These are phyloP conservation scores for Potamilus streckersoni DNA, from an alignment of 1,140 invertebrate species.

Conservation along the genomic window DNA sequence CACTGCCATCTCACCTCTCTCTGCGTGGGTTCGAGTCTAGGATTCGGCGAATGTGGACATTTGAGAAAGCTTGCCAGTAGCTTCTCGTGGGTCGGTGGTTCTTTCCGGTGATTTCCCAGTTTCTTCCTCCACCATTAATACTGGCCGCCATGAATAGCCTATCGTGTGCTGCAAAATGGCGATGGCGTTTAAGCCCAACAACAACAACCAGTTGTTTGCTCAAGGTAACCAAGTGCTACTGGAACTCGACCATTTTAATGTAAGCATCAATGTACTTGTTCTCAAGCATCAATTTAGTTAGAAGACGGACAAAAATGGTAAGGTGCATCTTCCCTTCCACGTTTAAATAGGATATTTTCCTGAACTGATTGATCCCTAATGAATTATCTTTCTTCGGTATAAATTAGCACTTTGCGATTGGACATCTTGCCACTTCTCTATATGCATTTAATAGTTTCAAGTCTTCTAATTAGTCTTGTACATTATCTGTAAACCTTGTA, in stretches of 20 bases:
- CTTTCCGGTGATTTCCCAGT: too few species aligned
- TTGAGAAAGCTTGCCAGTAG: too few species aligned
- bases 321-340: constrained; percentile 4
- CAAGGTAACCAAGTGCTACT: constrained; percentile 20
- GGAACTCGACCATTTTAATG: constrained; percentile 22
- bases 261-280: constrained; percentile 25
- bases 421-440: constrained; percentile 7
- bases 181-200: too few species aligned
- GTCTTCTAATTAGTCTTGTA: background rate
- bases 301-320: background rate
- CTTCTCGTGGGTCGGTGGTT: too few species aligned
- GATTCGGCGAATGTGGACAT: too few species aligned
- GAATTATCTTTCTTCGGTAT: constrained; percentile 4
- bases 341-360: constrained; percentile 11
- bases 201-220: constrained; percentile 22
- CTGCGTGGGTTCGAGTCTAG: too few species aligned
- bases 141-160: too few species aligned
- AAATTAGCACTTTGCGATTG: background rate
- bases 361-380: constrained; percentile 8
- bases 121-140: too few species aligned
- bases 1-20: too few species aligned
- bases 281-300: background rate
- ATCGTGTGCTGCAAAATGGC: too few species aligned
- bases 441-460: constrained; percentile 1
- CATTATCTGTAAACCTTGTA: constrained; percentile 18